phyloP scores from a whole-genome alignment of 1,140 invertebrate genomes.

The Aethina tumida region DNA sequence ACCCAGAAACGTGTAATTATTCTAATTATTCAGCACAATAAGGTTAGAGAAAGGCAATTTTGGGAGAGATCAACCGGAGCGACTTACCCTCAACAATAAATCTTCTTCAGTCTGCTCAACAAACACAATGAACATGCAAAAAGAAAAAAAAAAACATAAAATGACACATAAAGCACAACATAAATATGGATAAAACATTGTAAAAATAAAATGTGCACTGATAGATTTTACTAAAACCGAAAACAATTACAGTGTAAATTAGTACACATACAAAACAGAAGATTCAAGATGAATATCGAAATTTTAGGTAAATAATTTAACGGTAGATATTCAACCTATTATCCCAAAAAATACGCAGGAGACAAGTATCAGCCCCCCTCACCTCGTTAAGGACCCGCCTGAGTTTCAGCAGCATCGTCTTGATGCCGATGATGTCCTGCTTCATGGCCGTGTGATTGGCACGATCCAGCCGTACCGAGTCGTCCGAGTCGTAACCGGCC shows the following conservation, averaged over 20 bases:
- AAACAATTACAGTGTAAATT: too few species aligned
- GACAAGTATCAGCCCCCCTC: constrained; percentile 19
- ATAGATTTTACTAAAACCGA: too few species aligned
- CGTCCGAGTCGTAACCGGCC: constrained; percentile 43
- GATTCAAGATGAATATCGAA: too few species aligned
- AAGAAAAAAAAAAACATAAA: constrained; percentile 31
- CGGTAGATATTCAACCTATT: background rate
- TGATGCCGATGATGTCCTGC: constrained; percentile 68
- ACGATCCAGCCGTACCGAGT: constrained; percentile 47
- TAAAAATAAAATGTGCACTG: too few species aligned
- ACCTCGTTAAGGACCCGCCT: constrained; percentile 70
- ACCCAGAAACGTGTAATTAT: too few species aligned
- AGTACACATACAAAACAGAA: too few species aligned
- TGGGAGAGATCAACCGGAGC: constrained; percentile 5
- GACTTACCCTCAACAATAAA: constrained; percentile 51
- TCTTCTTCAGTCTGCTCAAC: constrained; percentile 46
- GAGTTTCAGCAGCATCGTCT: constrained; percentile 66
- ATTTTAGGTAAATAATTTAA: too few species aligned
- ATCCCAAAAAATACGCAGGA: constrained; percentile 5
- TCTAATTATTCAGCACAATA: constrained; percentile 13
- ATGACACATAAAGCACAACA: constrained; percentile 7
- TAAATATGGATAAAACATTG: too few species aligned
- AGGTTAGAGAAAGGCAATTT: constrained; percentile 16
- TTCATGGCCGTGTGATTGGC: constrained; percentile 57
- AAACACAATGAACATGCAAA: constrained; percentile 33